Evolutionary conservation across 92 coral and sea anemone species (phyloP), one percentile per base, ranked within the genome.

Genomic region (Epizoanthus rinbou): DNA sequence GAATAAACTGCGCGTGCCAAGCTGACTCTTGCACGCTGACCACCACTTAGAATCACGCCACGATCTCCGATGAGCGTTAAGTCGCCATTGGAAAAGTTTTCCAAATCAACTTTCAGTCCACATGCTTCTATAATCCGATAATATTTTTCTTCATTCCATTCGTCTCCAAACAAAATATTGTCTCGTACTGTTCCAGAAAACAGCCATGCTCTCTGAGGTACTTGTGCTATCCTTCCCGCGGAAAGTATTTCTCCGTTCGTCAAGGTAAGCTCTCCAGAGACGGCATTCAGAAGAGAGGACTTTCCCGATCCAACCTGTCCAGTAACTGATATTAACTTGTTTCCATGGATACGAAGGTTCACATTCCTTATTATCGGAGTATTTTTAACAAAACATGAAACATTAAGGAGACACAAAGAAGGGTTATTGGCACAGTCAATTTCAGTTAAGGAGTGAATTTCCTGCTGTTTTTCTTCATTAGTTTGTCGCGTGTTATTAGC

Each of bases 1-100:
- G 86, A 72, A 22, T 83, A 73, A 45, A 73, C 81, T 39, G 86
- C 86, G 60, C 86, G 86, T 73, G 86, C 86, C 6, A 83, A 70
- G 15, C 80, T 69, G 43, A 83, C 76, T 21, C 86, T 76, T 33
- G 86, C 67, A 67, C 86, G 80, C 86, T 83, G 86, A 72, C 86
- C 86, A 35, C 86, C 86, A 35, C 86, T 73, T 5, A 83, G 56
- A 22, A 18, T 41, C 6, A 79, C 80, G 3, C 86, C 86, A 22
- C 76, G 86, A 41, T 83, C 80, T 18, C 86, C 86, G 56, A 83
- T 73, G 31, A 18, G 11, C 5, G 70, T 33, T n/a, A 83, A 58
- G 25, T 83, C 86, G 8, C 76, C 58, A 33, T 23, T 37, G 18
- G 88, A 63, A 56, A 85, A 69, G 5, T 11, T 25, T 33, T 75